Conservation (phyloP, 2,113 vertebrate genomes). For the Zeus faber region DNA sequence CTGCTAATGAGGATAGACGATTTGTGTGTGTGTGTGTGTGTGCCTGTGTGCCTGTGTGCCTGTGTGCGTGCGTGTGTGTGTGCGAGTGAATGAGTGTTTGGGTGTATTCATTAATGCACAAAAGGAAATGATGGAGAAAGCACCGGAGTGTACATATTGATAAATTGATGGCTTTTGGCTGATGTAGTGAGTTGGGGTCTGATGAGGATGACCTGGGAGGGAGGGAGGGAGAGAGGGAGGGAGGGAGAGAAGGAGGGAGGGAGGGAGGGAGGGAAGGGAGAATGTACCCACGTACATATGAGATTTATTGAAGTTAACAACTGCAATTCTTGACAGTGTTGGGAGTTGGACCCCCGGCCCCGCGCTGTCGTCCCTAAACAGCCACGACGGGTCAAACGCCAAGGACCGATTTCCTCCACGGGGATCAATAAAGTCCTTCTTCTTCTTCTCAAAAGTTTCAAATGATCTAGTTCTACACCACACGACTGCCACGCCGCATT, state of each 20-base stretch:
- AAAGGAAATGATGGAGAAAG: neutral
- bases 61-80: constrained; percentile 33
- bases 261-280: constrained; percentile 11
- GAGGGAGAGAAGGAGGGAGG: constrained; percentile 1
- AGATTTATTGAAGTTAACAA: constrained; percentile 15
- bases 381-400: too few relatives aligned
- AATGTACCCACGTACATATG: neutral
- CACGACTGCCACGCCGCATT: too few relatives aligned
- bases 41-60: neutral
- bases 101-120: neutral
- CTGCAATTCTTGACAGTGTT: neutral
- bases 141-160: constrained; percentile 31
- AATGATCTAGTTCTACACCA: too few relatives aligned
- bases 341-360: too few relatives aligned
- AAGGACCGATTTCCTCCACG: too few relatives aligned
- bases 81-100: neutral
- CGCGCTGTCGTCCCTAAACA: too few relatives aligned
- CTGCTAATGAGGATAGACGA: constrained; percentile 70
- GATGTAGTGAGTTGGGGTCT: constrained; percentile 23
- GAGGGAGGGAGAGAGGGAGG: constrained; percentile 11
- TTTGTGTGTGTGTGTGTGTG: constrained; percentile 8
- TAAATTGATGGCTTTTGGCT: constrained; percentile 44
- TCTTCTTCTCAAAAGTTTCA: too few relatives aligned
- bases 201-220: constrained; percentile 37
- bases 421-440: too few relatives aligned